A percentile compares a stretch with the other conserved stretches of the same genome.
phyloP scores from a whole-genome alignment of 2,113 vertebrate species.

The Megaceryle torquata region DNA sequence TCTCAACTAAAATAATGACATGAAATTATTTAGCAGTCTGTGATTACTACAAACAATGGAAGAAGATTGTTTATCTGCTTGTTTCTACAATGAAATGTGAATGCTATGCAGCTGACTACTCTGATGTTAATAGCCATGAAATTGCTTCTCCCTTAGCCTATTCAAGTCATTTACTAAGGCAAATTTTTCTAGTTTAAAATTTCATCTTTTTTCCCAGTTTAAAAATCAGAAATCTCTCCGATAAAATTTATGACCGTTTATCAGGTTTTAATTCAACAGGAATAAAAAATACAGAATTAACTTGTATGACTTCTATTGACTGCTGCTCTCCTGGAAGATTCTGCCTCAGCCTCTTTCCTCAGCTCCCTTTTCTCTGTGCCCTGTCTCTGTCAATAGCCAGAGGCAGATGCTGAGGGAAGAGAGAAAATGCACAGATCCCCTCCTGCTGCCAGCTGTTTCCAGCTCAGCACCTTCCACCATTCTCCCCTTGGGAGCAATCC shows the following conservation, averaged over 20 bases:
- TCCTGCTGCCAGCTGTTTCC: background rate
- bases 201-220: background rate
- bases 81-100: background rate
- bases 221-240: background rate
- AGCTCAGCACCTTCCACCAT: background rate
- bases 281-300: background rate
- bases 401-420: background rate
- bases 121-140: background rate
- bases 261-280: background rate
- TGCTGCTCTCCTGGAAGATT: background rate
- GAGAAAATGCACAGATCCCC: background rate
- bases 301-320: background rate
- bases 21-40: background rate
- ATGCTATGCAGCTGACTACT: background rate
- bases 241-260: background rate
- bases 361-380: background rate
- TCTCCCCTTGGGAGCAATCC: background rate
- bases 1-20: conserved; percentile 10
- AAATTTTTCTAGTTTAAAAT: background rate
- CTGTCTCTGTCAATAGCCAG: background rate
- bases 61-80: conserved; percentile 1
- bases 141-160: background rate
- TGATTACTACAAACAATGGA: conserved; percentile 25
- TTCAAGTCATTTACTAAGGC: background rate
- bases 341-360: background rate